phyloP scores from a whole-genome alignment of 2,113 vertebrate species.

The Eptatretus burgeri region DNA sequence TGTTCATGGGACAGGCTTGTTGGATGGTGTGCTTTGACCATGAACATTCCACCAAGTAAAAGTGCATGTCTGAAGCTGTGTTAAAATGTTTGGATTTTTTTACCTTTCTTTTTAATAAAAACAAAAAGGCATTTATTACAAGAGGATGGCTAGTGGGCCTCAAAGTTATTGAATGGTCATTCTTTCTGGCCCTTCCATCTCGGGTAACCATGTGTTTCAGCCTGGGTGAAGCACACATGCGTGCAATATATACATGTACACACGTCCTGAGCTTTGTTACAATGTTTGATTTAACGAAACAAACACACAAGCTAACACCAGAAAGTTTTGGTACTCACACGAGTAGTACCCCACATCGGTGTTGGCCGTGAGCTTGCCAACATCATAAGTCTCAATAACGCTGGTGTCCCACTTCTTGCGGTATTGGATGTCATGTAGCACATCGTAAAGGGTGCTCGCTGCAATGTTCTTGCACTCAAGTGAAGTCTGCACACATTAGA shows the following conservation, averaged over 20 bases:
- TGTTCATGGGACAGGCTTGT: too few species aligned
- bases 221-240: too few species aligned
- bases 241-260: not conserved
- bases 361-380: constrained; percentile 40
- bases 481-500: constrained; percentile 22
- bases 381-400: constrained; percentile 61
- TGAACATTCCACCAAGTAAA: too few species aligned
- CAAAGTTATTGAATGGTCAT: too few species aligned
- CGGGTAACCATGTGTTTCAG: too few species aligned
- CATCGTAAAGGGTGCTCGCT: constrained; percentile 39
- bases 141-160: too few species aligned
- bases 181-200: too few species aligned
- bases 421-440: constrained; percentile 48
- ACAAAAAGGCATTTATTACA: too few species aligned
- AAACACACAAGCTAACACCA: accelerated
- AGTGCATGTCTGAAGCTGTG: too few species aligned
- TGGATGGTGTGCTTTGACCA: too few species aligned
- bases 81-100: too few species aligned
- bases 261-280: not conserved
- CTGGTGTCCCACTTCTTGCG: constrained; percentile 55
- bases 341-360: constrained; percentile 60
- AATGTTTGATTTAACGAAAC: not conserved
- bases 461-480: constrained; percentile 43
- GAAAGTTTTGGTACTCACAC: constrained; percentile 20
- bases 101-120: too few species aligned